phyloP scores from a whole-genome alignment of 2,797 vertebrate species.

The Helostoma temminkii region DNA sequence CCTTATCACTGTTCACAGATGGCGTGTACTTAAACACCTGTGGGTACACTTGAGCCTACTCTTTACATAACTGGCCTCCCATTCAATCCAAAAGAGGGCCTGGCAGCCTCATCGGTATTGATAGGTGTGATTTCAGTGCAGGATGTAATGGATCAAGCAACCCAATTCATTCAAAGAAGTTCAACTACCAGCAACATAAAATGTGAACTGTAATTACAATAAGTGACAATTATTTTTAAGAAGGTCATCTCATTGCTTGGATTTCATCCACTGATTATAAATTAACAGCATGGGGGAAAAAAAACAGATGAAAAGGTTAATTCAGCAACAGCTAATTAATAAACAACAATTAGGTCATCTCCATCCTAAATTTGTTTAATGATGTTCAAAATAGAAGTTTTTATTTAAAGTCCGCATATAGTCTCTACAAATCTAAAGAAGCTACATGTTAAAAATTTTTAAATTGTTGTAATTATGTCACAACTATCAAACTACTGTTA shows the following conservation, averaged over 20 bases:
- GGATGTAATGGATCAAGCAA: slow-evolving; percentile 10
- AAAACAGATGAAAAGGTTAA: slow-evolving; percentile 37
- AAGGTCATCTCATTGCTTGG: slow-evolving; percentile 5
- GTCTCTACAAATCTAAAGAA: background rate
- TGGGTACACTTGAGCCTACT: slow-evolving; percentile 31
- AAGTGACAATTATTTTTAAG: slow-evolving; percentile 17
- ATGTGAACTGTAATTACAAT: slow-evolving; percentile 9
- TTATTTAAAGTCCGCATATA: background rate
- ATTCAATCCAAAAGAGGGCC: slow-evolving; percentile 30
- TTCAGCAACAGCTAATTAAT: slow-evolving; percentile 38
- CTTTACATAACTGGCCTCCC: slow-evolving; percentile 38
- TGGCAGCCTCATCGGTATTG: slow-evolving; percentile 1
- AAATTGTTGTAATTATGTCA: background rate
- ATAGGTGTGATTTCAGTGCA: slow-evolving; percentile 35
- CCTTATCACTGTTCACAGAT: slow-evolving; percentile 57
- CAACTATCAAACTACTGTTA: background rate
- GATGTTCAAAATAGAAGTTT: too few relatives aligned
- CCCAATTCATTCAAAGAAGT: background rate
- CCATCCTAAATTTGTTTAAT: slow-evolving; percentile 21
- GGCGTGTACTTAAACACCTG: slow-evolving; percentile 48
- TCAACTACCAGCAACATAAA: slow-evolving; percentile 11
- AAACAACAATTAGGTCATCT: slow-evolving; percentile 34
- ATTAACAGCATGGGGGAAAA: too few relatives aligned
- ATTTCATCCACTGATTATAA: slow-evolving; percentile 33
- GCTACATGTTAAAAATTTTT: background rate